Base-by-base conservation (phyloP, 2,113 vertebrate species). In the Hemiscyllium ocellatum region DNA sequence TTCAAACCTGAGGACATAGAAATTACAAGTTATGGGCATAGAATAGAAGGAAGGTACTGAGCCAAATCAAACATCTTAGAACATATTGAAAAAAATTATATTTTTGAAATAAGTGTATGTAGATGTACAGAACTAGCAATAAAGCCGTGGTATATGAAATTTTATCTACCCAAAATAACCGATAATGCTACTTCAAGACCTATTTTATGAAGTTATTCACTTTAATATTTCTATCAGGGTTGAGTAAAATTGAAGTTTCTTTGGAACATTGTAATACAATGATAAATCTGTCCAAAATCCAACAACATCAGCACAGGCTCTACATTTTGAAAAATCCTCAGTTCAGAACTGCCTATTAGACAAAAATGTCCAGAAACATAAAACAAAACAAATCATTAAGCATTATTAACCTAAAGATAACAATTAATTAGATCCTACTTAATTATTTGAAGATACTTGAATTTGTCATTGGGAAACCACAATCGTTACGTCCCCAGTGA, bases 361-460 rank as follows among this genome's bases (percentile, higher is more conserved):
- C 52, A 90, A 65, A 61, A 52, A 61, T 90, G 87, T n/a, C 4
- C 50, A 56, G 52, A 15, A 61, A 33, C 8, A 90, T 7, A 95
- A 50, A 70, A 50, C 42, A 76, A 70, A 76, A 72, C 29, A 72
- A 95, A 47, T 50, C 72, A 72, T 95, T 70, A 95, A 95, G 52
- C 69, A 70, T 17, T 52, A 95, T 95, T 95, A 72, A 70, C 24
- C 42, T 52, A 50, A 50, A 72, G 68, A 72, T 95, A 72, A 52
- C 42, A 76, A 95, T 72, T 72, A 76, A 95, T 95, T 95, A 69
- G 94, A 76, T 95, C 47, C 47, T 33, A 95, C 69, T 95, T 95
- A 95, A 95, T 95, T 95, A 70, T 50, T 50, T 72, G 68, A 72
- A 72, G 94, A 76, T 95, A 76, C 68, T 95, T 37, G 69, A 69